Evolutionary conservation across 2,797 vertebrate genomes (phyloP).

Genomic region (Coregonus ussuriensis): DNA sequence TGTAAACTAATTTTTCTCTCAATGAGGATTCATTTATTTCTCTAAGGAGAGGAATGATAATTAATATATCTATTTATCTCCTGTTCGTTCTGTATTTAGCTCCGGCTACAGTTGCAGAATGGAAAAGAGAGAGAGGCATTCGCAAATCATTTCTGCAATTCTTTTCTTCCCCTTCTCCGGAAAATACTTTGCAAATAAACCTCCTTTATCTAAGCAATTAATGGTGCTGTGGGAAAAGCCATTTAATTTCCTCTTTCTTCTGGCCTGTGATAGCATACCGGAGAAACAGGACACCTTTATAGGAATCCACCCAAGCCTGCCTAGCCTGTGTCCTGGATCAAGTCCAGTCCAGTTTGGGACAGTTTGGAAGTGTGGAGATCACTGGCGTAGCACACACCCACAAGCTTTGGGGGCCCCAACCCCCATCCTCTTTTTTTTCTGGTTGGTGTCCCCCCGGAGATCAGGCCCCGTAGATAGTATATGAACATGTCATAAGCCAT

Average conservation of each 20-base stretch:
- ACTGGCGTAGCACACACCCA: too few relatives aligned
- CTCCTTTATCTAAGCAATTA: constrained; percentile 66
- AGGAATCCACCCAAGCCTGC: constrained; percentile 3
- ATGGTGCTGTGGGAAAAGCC: constrained; percentile 71
- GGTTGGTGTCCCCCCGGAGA: too few relatives aligned
- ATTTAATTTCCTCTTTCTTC: constrained; percentile 71
- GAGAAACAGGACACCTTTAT: constrained; percentile 60
- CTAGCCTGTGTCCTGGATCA: neutral
- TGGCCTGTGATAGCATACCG: constrained; percentile 26
- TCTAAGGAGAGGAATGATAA: constrained; percentile 65
- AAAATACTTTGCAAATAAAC: constrained; percentile 75
- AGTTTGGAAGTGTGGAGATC: neutral
- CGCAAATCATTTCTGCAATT: constrained; percentile 55
- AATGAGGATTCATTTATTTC: constrained; percentile 68
- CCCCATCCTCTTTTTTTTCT: too few relatives aligned
- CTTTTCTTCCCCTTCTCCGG: constrained; percentile 40
- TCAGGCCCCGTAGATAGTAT: too few relatives aligned
- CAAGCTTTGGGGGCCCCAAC: too few relatives aligned
- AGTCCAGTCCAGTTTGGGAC: neutral
- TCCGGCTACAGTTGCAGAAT: constrained; percentile 32
- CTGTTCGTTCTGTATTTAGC: constrained; percentile 7
- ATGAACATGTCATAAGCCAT: too few relatives aligned
- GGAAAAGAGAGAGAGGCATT: constrained; percentile 35
- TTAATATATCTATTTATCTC: constrained; percentile 53
- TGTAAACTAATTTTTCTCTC: constrained; percentile 55